phyloP scores from a whole-genome alignment of 2,113 vertebrate genomes.

The Petaurus breviceps region DNA sequence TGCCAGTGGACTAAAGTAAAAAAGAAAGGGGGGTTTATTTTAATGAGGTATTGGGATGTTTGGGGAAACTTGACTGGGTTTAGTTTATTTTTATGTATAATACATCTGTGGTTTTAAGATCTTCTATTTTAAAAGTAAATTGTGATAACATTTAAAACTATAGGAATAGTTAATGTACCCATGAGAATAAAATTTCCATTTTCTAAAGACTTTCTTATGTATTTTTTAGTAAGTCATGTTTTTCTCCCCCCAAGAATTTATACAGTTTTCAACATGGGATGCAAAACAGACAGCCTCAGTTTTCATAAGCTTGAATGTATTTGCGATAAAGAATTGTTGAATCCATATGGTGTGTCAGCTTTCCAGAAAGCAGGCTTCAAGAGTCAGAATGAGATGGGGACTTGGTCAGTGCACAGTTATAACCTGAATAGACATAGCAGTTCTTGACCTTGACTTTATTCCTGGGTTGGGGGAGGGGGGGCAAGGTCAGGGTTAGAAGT shows the following conservation, averaged over 20 bases:
- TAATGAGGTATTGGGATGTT: constrained; percentile 37
- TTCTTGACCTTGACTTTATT: background rate
- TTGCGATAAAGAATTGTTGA: constrained; percentile 40
- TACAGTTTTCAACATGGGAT: background rate
- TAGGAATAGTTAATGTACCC: constrained; percentile 11
- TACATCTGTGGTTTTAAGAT: constrained; percentile 8
- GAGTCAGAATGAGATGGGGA: background rate
- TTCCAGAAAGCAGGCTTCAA: background rate
- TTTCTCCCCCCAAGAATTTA: background rate
- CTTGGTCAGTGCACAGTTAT: background rate
- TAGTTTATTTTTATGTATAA: constrained; percentile 43
- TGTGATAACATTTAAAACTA: constrained; percentile 42
- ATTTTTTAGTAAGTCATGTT: constrained; percentile 24
- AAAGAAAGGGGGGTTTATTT: constrained; percentile 13
- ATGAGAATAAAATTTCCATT: background rate
- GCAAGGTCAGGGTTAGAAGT: background rate
- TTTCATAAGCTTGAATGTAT: background rate
- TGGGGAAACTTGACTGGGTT: constrained; percentile 29
- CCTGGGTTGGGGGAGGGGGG: background rate
- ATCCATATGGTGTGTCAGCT: background rate
- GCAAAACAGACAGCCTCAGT: constrained; percentile 19
- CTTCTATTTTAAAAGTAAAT: constrained; percentile 28
- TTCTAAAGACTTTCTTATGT: constrained; percentile 29
- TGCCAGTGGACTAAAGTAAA: constrained; percentile 14
- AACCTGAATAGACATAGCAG: background rate